Percentiles rank a stretch among this genome's conserved stretches.
phyloP scores from a whole-genome alignment of 2,113 vertebrate species.

The Phalacrocorax pelagicus region DNA sequence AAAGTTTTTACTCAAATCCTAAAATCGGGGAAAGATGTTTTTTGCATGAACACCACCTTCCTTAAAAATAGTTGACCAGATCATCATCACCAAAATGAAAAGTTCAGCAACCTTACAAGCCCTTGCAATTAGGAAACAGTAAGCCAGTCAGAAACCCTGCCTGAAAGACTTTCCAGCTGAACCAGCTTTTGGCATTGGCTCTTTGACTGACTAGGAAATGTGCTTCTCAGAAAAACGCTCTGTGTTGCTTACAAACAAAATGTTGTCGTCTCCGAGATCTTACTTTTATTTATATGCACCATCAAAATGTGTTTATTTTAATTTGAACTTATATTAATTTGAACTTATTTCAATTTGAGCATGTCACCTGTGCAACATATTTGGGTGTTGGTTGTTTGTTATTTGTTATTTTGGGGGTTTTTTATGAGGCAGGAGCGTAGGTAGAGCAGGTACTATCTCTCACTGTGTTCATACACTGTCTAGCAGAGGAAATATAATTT shows the following conservation, averaged over 20 bases:
- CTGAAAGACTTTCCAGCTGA: neutral
- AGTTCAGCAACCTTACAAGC: neutral
- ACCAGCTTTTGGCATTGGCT: neutral
- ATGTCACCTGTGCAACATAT: neutral
- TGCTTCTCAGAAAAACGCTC: neutral
- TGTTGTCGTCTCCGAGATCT: neutral
- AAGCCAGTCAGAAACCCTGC: neutral
- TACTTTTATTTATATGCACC: neutral
- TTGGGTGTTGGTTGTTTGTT: neutral
- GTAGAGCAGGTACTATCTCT: neutral
- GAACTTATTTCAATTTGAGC: neutral
- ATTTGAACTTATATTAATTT: neutral
- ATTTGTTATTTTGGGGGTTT: too few relatives aligned
- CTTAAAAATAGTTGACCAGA: neutral
- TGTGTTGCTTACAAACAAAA: neutral
- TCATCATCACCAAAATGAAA: neutral
- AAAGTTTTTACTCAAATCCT: neutral
- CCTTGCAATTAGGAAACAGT: neutral
- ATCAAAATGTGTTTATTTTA: neutral
- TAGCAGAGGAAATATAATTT: conserved; percentile 8
- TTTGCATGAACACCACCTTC: neutral
- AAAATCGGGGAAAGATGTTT: neutral
- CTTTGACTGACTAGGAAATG: neutral
- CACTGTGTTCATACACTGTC: neutral
- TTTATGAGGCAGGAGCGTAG: accelerated